A percentile compares a stretch with the other conserved stretches of the same genome.
These are phyloP conservation scores for Smutsia gigantea DNA, from an alignment of 2,797 vertebrate species.

Conservation along the genomic window DNA sequence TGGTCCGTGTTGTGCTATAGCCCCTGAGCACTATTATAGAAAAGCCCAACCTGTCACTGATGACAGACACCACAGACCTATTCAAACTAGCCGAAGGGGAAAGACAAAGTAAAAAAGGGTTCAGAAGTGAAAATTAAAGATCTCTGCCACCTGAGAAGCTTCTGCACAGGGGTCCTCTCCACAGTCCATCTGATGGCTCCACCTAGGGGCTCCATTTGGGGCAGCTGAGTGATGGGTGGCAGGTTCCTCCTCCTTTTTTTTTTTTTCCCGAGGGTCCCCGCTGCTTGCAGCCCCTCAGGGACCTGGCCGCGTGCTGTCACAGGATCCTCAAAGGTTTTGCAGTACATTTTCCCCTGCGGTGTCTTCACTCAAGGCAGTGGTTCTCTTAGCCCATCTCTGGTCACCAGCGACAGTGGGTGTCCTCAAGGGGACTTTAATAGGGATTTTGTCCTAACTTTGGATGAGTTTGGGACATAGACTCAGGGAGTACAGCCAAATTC, in stretches of 20 bases:
- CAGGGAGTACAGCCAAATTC: background rate
- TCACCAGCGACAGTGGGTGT: background rate
- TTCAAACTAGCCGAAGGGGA: background rate
- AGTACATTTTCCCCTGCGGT: rapidly evolving
- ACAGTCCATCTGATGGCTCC: rapidly evolving
- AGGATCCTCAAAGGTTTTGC: background rate
- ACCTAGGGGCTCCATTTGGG: background rate
- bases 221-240: background rate
- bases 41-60: background rate
- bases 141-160: background rate
- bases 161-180: background rate
- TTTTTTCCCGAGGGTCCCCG: background rate
- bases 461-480: background rate
- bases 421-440: background rate
- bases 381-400: background rate
- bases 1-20: too few relatives aligned
- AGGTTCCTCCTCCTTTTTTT: too few relatives aligned
- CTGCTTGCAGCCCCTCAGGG: background rate
- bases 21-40: background rate
- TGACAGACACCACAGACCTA: background rate
- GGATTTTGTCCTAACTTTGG: slow-evolving; percentile 1
- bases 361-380: background rate
- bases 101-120: background rate
- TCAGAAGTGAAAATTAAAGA: background rate
- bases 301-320: background rate